Base-by-base conservation (phyloP, 2,113 vertebrate species). In the Malurus melanocephalus region DNA sequence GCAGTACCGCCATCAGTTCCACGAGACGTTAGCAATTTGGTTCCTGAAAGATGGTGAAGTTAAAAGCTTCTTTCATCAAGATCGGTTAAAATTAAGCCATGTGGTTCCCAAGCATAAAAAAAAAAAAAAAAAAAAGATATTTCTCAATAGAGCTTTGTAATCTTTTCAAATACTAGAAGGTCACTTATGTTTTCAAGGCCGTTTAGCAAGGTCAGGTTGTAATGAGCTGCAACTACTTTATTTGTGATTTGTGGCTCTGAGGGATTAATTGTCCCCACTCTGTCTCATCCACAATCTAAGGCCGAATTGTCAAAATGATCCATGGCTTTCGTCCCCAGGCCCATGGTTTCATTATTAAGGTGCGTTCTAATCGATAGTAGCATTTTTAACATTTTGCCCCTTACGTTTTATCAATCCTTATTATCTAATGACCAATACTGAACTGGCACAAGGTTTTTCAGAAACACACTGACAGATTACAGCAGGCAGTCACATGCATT, bases 231-330 rank as follows among this genome's bases (percentile, higher is more conserved):
- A 96, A 97, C 97, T 97, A 96, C 97, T 98, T 97, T 98, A 97
- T 98, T 98, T 97, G 97, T 97, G 95, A 96, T 97, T 94, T 91
- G 97, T 96, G 97, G 96, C 97, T 98, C 96, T 94, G 92, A 97
- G 98, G 98, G 97, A 98, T 98, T 98, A 98, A 98, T 98, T 98
- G 98, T 98, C 97, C 97, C 96, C 76, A 88, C 96, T 97, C 95
- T 94, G 97, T 97, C 97, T 98, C 97, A 95, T 97, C 97, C 96
- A 93, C 94, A 96, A 95, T 98, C 97, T 96, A 94, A 96, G 96
- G 92, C 95, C 27, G 89, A 97, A 97, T 97, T 98, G 97, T 98
- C 98, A 98, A 97, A 97, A 97, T 97, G 97, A 98, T 98, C 97
- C 98, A 98, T 97, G 95, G 96, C 97, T 97, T 95, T 96, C 92